Percentiles rank a stretch among this genome's conserved stretches.
These are phyloP conservation scores for Mesocentrotus franciscanus DNA, from an alignment of 53 echinoderm and acorn worm species.

Conservation along the genomic window DNA sequence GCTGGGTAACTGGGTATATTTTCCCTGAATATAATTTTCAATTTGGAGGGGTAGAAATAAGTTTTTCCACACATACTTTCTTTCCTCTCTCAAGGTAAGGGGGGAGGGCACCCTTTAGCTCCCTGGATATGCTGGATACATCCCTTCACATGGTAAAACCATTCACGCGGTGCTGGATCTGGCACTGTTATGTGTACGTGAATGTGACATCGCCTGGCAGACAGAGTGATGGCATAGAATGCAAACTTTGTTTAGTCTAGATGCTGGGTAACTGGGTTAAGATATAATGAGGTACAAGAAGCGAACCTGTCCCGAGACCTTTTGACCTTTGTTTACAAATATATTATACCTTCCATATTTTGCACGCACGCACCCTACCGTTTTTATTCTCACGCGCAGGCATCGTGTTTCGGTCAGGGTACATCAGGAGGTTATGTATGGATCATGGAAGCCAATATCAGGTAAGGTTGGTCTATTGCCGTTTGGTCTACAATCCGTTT, in stretches of 20 bases:
- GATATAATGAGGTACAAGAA: constrained; percentile 8
- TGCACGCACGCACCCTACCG: neutral
- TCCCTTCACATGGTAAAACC: neutral
- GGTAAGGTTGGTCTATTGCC: too few relatives aligned
- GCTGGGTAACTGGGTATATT: too few relatives aligned
- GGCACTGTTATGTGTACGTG: neutral
- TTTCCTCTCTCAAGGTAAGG: too few relatives aligned
- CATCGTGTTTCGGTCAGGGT: neutral
- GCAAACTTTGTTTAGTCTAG: neutral
- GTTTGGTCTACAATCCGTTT: too few relatives aligned
- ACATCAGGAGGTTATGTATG: too few relatives aligned
- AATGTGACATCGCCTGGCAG: constrained; percentile 18
- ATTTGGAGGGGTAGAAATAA: too few relatives aligned
- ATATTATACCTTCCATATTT: constrained; percentile 1
- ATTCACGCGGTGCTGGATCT: neutral
- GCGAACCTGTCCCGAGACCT: neutral
- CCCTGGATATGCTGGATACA: too few relatives aligned
- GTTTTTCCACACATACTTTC: too few relatives aligned
- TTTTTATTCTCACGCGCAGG: neutral
- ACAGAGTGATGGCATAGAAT: neutral
- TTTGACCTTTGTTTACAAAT: constrained; percentile 33
- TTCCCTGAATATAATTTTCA: too few relatives aligned
- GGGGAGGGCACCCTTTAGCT: neutral
- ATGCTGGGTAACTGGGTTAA: neutral
- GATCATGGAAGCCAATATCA: too few relatives aligned